Evolutionary conservation across 2,113 vertebrate species (phyloP).

Genomic region (Triplophysa siluroides): DNA sequence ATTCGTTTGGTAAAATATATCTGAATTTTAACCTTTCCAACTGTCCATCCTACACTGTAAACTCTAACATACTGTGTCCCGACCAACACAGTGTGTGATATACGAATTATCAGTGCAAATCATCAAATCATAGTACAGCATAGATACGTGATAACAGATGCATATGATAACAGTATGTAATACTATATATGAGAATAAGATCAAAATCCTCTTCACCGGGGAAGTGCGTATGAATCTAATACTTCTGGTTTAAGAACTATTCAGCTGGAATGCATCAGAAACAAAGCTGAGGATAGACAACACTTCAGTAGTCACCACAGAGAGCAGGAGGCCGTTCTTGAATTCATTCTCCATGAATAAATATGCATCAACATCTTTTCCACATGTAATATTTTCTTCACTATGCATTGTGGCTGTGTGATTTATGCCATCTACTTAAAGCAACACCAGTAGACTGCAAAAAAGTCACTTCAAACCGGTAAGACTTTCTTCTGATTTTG

Average conservation of each 20-base stretch:
- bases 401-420: neutral
- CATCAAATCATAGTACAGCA: too few relatives aligned
- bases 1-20: too few relatives aligned
- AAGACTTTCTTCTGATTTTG: too few relatives aligned
- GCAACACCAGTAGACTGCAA: too few relatives aligned
- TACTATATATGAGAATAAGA: neutral
- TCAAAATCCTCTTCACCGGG: neutral
- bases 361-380: conserved; percentile 30
- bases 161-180: neutral
- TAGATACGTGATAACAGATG: too few relatives aligned
- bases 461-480: too few relatives aligned
- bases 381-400: conserved; percentile 16
- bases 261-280: conserved; percentile 25
- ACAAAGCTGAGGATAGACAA: conserved; percentile 19
- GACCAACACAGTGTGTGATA: too few relatives aligned
- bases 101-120: too few relatives aligned
- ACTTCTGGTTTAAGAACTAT: conserved; percentile 22
- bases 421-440: too few relatives aligned
- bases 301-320: conserved; percentile 23
- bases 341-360: conserved; percentile 34
- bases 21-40: too few relatives aligned
- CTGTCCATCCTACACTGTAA: too few relatives aligned
- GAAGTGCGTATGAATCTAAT: conserved; percentile 1
- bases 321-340: neutral
- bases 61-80: too few relatives aligned